These are phyloP conservation scores for Antedon mediterranea DNA, from an alignment of 53 echinoderm and acorn worm genomes.

Conservation along the genomic window DNA sequence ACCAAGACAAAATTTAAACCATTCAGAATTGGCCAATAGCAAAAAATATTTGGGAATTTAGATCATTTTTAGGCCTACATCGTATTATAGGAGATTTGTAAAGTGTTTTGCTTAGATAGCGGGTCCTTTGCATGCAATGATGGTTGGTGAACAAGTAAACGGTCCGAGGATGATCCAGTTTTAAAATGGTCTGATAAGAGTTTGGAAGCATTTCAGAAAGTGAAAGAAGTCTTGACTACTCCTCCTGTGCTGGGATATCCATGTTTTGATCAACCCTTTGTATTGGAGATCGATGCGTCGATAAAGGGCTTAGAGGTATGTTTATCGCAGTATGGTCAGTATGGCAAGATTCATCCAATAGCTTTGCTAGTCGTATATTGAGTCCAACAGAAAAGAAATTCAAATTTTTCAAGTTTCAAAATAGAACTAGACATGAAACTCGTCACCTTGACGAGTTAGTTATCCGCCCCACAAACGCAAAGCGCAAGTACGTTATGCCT, in stretches of 20 bases:
- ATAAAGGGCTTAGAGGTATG: conserved; percentile 5
- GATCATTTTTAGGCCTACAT: not conserved
- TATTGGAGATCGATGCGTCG: conserved; percentile 3
- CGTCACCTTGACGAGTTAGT: too few species aligned
- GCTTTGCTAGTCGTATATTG: conserved; percentile 1
- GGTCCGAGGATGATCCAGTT: too few species aligned
- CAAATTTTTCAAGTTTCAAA: too few species aligned
- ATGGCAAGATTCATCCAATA: not conserved
- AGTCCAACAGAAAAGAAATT: too few species aligned
- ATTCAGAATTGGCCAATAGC: not conserved
- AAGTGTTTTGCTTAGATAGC: not conserved
- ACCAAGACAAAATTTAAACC: not conserved
- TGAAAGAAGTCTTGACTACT: not conserved
- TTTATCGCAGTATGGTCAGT: not conserved
- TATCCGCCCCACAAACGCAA: too few species aligned
- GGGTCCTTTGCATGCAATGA: not conserved
- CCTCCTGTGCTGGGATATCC: conserved; percentile 6
- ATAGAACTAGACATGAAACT: too few species aligned
- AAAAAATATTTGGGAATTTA: not conserved
- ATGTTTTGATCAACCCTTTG: not conserved
- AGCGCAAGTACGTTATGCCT: too few species aligned
- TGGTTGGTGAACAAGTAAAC: not conserved
- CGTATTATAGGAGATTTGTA: not conserved
- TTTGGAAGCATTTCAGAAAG: too few species aligned
- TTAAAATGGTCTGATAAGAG: too few species aligned